Evolutionary conservation across 2,888 invertebrate species (phyloP).

Genomic region (Cremastinae sp.): DNA sequence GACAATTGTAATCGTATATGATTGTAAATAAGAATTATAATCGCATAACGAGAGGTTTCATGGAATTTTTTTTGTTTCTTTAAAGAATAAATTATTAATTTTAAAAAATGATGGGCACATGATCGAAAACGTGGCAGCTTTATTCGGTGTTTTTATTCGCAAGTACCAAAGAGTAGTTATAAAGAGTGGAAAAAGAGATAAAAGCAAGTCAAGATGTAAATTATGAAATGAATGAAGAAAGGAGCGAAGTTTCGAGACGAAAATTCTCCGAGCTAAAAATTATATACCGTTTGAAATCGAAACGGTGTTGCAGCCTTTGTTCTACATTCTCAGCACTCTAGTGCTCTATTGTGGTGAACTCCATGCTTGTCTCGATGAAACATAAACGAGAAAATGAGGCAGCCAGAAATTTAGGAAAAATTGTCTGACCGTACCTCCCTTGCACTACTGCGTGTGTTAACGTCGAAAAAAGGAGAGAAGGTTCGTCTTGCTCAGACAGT

Average conservation of each 20-base stretch:
- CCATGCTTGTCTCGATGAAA: neutral
- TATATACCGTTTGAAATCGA: conserved; percentile 29
- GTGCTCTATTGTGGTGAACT: neutral
- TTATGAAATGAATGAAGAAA: neutral
- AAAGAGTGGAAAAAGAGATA: neutral
- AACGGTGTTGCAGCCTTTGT: conserved; percentile 22
- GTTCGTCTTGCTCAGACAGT: too few species aligned
- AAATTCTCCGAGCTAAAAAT: conserved; percentile 33
- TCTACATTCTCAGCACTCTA: conserved; percentile 4
- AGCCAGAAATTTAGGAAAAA: neutral
- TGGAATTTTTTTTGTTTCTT: too few species aligned
- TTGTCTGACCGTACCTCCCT: too few species aligned
- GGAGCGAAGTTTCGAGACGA: conserved; percentile 10
- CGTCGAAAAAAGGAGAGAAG: too few species aligned
- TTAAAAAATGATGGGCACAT: too few species aligned
- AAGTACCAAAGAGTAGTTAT: neutral
- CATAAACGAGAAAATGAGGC: neutral
- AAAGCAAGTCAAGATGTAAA: neutral
- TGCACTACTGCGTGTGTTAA: too few species aligned
- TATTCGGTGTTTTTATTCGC: neutral
- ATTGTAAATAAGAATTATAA: too few species aligned
- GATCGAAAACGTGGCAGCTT: neutral
- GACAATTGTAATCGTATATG: too few species aligned
- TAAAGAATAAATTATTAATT: too few species aligned
- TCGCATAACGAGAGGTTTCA: too few species aligned